phyloP scores from a whole-genome alignment of 2,797 vertebrate species.

The Sciurus carolinensis region DNA sequence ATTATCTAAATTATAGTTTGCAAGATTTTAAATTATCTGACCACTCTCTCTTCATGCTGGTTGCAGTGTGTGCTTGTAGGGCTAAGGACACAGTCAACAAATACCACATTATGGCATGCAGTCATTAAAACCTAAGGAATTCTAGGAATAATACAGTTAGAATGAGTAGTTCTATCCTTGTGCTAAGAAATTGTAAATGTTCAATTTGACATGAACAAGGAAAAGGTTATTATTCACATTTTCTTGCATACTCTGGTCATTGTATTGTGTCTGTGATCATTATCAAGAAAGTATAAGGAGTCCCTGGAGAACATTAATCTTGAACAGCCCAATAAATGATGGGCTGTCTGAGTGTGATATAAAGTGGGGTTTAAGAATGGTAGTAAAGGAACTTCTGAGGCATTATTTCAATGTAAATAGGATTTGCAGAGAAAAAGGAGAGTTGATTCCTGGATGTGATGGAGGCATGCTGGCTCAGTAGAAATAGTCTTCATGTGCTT shows the following conservation, averaged over 20 bases:
- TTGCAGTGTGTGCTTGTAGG: not conserved
- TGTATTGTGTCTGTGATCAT: not conserved
- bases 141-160: not conserved
- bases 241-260: not conserved
- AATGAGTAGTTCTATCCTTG: not conserved
- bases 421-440: not conserved
- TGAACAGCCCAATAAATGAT: not conserved
- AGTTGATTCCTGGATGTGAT: not conserved
- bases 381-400: not conserved
- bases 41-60: no score
- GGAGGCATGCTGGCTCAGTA: not conserved
- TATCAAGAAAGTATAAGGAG: not conserved
- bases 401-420: not conserved
- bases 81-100: not conserved
- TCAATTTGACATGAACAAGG: not conserved
- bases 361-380: not conserved
- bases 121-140: not conserved
- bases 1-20: not conserved
- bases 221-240: not conserved
- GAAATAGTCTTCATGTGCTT: not conserved
- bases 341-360: accelerated
- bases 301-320: not conserved
- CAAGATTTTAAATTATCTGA: no score
- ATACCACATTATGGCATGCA: no score
- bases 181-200: not conserved